phyloP scores from a whole-genome alignment of 2,888 invertebrate genomes.

The Microctonus hyperodae region DNA sequence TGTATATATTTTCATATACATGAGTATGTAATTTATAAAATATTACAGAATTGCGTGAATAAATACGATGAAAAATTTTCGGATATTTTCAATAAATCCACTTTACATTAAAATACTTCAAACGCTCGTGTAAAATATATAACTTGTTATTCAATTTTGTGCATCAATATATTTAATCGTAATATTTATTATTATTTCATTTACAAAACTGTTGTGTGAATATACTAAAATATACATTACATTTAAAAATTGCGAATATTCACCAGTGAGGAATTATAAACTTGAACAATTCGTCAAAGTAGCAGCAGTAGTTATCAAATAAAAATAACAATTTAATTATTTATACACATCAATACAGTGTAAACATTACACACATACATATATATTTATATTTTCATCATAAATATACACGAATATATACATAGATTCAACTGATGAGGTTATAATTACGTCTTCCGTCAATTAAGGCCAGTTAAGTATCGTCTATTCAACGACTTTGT shows the following conservation, averaged over 20 bases:
- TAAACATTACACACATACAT: too few relatives aligned
- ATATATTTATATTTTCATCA: background rate
- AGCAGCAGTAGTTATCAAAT: too few relatives aligned
- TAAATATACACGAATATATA: background rate
- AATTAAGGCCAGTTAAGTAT: slow-evolving; percentile 52
- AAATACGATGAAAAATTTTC: background rate
- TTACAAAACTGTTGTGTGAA: background rate
- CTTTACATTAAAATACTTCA: background rate
- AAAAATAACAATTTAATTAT: too few relatives aligned
- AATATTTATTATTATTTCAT: background rate
- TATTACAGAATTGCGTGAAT: background rate
- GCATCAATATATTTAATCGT: background rate
- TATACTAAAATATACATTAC: background rate
- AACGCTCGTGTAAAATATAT: background rate
- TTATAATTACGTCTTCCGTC: slow-evolving; percentile 53
- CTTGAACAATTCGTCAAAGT: background rate
- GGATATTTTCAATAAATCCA: background rate
- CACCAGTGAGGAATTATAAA: background rate
- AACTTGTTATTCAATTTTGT: background rate
- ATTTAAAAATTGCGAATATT: background rate
- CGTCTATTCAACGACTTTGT: slow-evolving; percentile 48
- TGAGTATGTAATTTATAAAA: too few relatives aligned
- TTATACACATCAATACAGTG: background rate
- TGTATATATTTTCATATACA: too few relatives aligned
- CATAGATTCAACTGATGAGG: slow-evolving; percentile 39